Evolutionary conservation across 2,888 invertebrate species (phyloP), one percentile per base, ranked within the genome.

Genomic region (Coecobrya sp.): DNA sequence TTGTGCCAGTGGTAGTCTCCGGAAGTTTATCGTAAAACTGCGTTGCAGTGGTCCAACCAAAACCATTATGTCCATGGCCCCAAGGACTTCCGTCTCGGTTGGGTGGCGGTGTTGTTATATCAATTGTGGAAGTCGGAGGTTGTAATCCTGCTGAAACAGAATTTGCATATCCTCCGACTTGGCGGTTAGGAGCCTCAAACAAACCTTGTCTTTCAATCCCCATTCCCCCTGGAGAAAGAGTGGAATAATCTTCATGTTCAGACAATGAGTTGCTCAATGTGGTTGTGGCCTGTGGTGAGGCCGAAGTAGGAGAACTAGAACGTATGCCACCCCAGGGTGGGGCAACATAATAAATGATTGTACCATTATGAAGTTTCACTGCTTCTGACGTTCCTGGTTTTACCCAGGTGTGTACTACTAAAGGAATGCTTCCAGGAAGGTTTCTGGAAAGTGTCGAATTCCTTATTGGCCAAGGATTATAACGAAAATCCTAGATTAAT

Each of bases 281-380:
- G 19, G 62, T 27, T 42, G 42, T 25, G 30, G 49, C n/a, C 22
- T 65, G 65, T 86, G 76, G 49, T 65, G 30, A 22, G 10, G 89
- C 45, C 13, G 68, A 30, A 25, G 87, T 30, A 3, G 65, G 86
- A 27, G 85, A 16, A 45, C 22, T 62, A 52, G 27, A 25, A 11
- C 87, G 88, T n/a, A 89, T 85, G 13, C 92, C 92, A 52, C 89
- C 92, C 88, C 85, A 89, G 25, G 92, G 92, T 0, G 84, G 88
- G 16, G 84, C 11, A 22, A 88, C 70, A 36, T 92, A 92, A 42
- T 89, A 92, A 13, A 92, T 16, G 13, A 89, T 42, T 25, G 89
- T 92, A 19, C 92, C 92, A 68, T 92, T 92, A 16, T 92, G 36
- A 16, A 92, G 85, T 49, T 22, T 88, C 22, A 68, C 30, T 27